Percentiles rank a stretch among this genome's conserved stretches.
Conservation (phyloP, 92 coral and sea anemone species). For the Palythoa grandis region DNA sequence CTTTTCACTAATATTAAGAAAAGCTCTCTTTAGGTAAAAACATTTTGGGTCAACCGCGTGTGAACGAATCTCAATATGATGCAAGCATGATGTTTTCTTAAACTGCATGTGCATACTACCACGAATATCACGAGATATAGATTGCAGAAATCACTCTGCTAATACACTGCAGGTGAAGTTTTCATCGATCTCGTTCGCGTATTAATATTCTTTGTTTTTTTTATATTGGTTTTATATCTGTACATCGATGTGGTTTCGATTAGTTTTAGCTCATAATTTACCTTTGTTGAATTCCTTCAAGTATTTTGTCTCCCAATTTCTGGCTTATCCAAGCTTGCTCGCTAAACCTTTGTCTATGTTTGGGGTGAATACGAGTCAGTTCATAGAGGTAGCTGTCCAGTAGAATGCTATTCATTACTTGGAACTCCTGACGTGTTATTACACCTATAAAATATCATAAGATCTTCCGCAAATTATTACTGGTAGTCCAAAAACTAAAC, state of each 20-base stretch:
- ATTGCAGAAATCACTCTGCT: background rate
- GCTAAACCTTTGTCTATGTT: constrained; percentile 94
- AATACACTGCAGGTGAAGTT: background rate
- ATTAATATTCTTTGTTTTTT: no score
- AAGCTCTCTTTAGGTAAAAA: no score
- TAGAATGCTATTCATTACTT: constrained; percentile 77
- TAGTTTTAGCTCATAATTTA: background rate
- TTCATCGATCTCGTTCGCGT: no score
- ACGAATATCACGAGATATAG: no score
- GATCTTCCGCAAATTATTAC: no score
- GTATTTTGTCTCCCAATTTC: constrained; percentile 65
- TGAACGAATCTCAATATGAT: no score
- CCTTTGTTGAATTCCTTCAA: constrained; percentile 77
- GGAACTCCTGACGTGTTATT: constrained; percentile 86
- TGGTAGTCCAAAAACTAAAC: no score
- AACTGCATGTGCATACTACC: no score
- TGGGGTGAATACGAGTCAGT: constrained; percentile 86
- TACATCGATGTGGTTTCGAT: background rate
- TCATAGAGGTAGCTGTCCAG: constrained; percentile 91
- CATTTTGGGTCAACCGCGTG: no score
- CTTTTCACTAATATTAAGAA: background rate
- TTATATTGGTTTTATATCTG: background rate
- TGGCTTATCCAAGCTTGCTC: constrained; percentile 94
- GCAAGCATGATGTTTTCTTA: no score
- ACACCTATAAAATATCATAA: constrained; percentile 53